phyloP scores from a whole-genome alignment of 1,140 invertebrate species.

The Pectinophora gossypiella region DNA sequence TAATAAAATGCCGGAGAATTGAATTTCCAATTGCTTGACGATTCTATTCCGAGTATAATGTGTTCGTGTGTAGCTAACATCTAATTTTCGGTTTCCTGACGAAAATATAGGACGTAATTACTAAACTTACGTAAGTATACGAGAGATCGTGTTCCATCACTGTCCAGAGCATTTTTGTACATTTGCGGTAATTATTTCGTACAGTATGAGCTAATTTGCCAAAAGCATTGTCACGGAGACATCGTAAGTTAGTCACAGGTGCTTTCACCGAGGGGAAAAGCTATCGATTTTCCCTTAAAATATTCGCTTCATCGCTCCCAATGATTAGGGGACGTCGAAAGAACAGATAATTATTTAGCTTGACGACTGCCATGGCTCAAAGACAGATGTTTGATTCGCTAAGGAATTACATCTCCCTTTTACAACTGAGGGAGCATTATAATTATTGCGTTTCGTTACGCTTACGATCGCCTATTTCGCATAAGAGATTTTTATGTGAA shows the following conservation, averaged over 20 bases:
- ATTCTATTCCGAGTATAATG: neutral
- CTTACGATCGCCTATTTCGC: constrained; percentile 23
- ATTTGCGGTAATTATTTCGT: neutral
- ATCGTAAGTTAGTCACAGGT: neutral
- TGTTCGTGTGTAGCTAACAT: no score
- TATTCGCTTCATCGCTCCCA: constrained; percentile 27
- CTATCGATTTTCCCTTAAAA: constrained; percentile 34
- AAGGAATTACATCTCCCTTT: constrained; percentile 29
- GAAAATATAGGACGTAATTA: no score
- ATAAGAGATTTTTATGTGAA: constrained; percentile 23
- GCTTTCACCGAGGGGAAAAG: neutral
- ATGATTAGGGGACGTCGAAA: constrained; percentile 19
- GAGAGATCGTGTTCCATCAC: neutral
- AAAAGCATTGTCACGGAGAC: neutral
- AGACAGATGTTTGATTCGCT: constrained; percentile 38
- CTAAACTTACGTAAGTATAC: no score
- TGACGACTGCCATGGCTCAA: constrained; percentile 26
- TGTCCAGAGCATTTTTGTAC: neutral
- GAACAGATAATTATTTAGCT: constrained; percentile 37
- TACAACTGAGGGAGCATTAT: constrained; percentile 14
- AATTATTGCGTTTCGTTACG: constrained; percentile 29
- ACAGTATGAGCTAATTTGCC: neutral
- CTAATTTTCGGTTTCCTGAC: no score
- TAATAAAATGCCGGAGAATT: neutral
- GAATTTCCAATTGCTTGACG: neutral